Evolutionary conservation across 1,140 invertebrate species (phyloP).

Genomic region (Leptonema lineaticorne): DNA sequence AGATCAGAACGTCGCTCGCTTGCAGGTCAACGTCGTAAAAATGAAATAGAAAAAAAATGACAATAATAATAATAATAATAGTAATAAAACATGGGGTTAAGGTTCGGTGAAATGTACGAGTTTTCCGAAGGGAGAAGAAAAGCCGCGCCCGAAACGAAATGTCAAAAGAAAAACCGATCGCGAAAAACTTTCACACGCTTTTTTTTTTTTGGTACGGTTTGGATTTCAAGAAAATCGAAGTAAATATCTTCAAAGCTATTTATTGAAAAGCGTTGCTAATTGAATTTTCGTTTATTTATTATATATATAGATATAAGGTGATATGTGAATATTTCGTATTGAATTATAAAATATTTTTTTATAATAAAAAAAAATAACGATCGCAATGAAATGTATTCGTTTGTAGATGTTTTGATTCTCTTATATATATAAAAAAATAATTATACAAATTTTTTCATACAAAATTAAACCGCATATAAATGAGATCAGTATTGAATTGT

Average conservation of each 20-base stretch:
- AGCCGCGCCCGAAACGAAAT: neutral
- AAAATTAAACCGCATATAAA: no score
- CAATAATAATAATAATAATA: neutral
- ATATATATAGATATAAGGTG: conserved; percentile 16
- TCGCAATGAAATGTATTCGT: no score
- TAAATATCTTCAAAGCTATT: neutral
- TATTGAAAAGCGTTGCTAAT: neutral
- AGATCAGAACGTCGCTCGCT: conserved; percentile 36
- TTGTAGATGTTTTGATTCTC: no score
- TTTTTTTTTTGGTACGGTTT: neutral
- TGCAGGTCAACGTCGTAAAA: conserved; percentile 14
- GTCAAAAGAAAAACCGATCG: neutral
- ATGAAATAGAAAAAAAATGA: neutral
- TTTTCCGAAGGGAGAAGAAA: no score
- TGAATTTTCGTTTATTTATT: conserved; percentile 8
- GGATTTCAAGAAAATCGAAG: neutral
- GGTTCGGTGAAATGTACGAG: no score
- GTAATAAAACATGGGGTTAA: neutral
- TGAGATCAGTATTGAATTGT: no score
- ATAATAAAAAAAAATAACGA: no score
- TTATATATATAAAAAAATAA: no score
- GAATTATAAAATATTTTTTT: no score
- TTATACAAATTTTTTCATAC: no score
- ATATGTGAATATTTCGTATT: conserved; percentile 38
- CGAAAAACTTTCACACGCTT: neutral